Evolutionary conservation across 2,888 invertebrate species (phyloP).

Genomic region (Chromoteleia sp.): DNA sequence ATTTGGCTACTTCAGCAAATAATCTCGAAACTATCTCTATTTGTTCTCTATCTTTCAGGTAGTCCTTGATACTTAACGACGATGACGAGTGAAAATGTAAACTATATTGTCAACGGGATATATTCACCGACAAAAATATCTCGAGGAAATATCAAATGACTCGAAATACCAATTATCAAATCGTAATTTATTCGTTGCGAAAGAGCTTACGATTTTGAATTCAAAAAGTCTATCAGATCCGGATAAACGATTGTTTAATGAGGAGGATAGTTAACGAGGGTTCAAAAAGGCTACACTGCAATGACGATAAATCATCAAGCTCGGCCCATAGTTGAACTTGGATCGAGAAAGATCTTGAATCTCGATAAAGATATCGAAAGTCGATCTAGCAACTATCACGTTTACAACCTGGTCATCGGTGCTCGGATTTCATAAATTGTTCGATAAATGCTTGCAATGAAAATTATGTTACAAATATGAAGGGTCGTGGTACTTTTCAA

Average conservation of each 20-base stretch:
- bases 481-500: background rate
- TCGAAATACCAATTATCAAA: slow-evolving; percentile 8
- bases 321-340: slow-evolving; percentile 47
- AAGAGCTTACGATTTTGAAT: slow-evolving; percentile 12
- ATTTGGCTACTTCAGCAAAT: slow-evolving; percentile 34
- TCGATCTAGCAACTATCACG: slow-evolving; percentile 54
- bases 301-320: slow-evolving; percentile 54
- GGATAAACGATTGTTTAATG: slow-evolving; percentile 34
- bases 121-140: slow-evolving; percentile 21
- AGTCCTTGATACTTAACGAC: slow-evolving; percentile 41
- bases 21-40: slow-evolving; percentile 30
- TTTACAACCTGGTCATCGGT: slow-evolving; percentile 52
- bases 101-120: slow-evolving; percentile 2
- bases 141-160: background rate
- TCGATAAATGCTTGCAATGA: slow-evolving; percentile 11
- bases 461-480: background rate
- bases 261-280: slow-evolving; percentile 27
- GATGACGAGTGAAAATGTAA: slow-evolving; percentile 25
- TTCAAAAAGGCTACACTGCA: slow-evolving; percentile 46
- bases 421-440: slow-evolving; percentile 19
- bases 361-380: slow-evolving; percentile 63
- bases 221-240: slow-evolving; percentile 7
- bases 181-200: slow-evolving; percentile 24
- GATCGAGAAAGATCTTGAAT: slow-evolving; percentile 43
- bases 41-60: slow-evolving; percentile 33